A percentile compares a stretch with the other conserved stretches of the same genome.
Conservation (phyloP, 2,888 invertebrate genomes). For the Tinea trinotella region DNA sequence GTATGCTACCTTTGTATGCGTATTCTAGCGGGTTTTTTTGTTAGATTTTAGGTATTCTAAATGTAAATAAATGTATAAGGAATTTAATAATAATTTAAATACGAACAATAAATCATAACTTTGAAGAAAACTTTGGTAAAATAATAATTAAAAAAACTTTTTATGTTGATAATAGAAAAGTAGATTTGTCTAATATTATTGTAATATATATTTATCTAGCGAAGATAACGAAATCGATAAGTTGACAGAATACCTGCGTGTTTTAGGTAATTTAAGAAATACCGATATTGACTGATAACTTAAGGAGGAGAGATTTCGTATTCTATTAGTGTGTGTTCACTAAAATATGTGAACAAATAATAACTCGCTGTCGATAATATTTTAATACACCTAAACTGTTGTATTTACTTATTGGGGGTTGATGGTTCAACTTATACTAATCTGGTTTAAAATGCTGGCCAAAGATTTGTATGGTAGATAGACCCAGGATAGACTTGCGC, state of each 20-base stretch:
- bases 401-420: background rate
- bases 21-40: too few relatives aligned
- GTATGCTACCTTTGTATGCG: background rate
- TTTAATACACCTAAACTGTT: constrained; percentile 43
- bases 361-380: constrained; percentile 40
- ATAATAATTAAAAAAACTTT: too few relatives aligned
- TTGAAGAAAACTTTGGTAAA: too few relatives aligned
- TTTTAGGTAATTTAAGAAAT: constrained; percentile 2
- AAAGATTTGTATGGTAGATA: too few relatives aligned
- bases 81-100: too few relatives aligned
- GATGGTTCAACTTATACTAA: constrained; percentile 2
- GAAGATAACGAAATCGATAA: background rate
- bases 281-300: constrained; percentile 39
- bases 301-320: constrained; percentile 47
- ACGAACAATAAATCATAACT: too few relatives aligned
- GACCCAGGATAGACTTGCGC: too few relatives aligned
- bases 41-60: too few relatives aligned
- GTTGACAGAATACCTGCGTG: background rate
- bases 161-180: too few relatives aligned
- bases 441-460: background rate
- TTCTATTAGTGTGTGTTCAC: constrained; percentile 43
- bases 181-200: too few relatives aligned
- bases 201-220: too few relatives aligned
- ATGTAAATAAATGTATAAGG: too few relatives aligned
- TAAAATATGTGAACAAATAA: constrained; percentile 49